Base-by-base conservation (phyloP, 2,888 invertebrate genomes). In the Heliconius erato region DNA sequence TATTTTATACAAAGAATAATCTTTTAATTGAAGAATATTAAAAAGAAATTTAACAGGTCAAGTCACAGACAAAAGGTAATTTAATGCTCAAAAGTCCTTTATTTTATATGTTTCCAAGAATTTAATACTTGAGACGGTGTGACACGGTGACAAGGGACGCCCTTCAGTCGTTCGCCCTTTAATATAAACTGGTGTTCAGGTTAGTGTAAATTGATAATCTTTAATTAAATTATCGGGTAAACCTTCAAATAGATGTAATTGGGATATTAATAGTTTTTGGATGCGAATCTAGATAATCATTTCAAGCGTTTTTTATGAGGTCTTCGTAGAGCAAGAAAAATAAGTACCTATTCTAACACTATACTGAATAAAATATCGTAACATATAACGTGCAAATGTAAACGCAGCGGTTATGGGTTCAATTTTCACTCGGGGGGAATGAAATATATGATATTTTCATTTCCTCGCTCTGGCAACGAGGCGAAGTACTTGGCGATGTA, bases 141-240 rank as follows among this genome's bases (percentile, higher is more conserved):
- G n/a, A 72, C n/a, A 26, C 16, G 44, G 72, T 49, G 44, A 72
- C 72, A 26, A 26, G 72, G 71, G 44, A 72, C 26, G 26, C 26
- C 44, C n/a, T 72, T 26, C 71, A 71, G 71, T n/a, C 71, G 23
- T 14, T 49, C 72, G 26, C 44, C 72, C 44, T 72, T 49, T 72
- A 72, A 71, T 71, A 71, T 40, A 16, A 72, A 44, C 44, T 19
- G 26, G 26, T 72, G 44, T 72, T 44, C 72, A 44, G 26, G 44
- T 72, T 44, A 49, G 44, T 49, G 72, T 49, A 72, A 72, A 72
- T 72, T 72, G 7, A 16, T 26, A 26, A 44, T 44, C 7, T 49
- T 44, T 72, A 71, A 71, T 71, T 71, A 40, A 40, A 71, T 19
- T 44, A 49, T 72, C 16, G 1, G 40, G n/a, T n/a, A 14, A 49